Evolutionary conservation across 2,888 invertebrate species (phyloP).

Genomic region (Eilema sororculum): DNA sequence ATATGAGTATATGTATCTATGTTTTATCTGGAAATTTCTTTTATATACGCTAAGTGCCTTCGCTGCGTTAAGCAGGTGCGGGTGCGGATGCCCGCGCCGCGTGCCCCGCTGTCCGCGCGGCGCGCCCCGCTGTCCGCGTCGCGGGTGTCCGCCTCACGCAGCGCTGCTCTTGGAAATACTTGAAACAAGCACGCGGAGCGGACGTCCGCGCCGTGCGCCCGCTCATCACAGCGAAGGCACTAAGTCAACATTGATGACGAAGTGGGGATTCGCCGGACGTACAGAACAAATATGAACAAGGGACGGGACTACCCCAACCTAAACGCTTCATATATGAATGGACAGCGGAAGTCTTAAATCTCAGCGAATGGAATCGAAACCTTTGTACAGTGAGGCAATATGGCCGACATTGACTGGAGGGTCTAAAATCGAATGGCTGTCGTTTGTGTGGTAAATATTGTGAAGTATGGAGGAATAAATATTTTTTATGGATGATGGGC

Average conservation of each 20-base stretch:
- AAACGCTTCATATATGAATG: conserved; percentile 1
- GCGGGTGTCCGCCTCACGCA: no score
- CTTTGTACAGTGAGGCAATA: neutral
- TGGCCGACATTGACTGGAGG: neutral
- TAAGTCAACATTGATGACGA: conserved; percentile 2
- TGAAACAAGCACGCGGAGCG: no score
- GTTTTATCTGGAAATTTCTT: neutral
- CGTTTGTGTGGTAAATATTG: conserved; percentile 1
- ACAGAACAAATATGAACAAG: conserved; percentile 4
- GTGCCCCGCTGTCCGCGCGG: no score
- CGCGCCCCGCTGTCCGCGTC: no score
- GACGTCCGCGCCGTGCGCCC: no score
- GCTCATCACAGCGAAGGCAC: no score
- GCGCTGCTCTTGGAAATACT: no score
- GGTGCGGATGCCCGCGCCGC: no score
- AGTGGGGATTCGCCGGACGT: neutral
- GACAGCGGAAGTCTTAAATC: neutral
- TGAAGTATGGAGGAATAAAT: neutral
- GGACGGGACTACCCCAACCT: neutral
- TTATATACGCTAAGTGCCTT: neutral
- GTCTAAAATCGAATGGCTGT: neutral
- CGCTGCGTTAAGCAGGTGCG: no score
- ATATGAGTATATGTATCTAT: no score
- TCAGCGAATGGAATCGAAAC: neutral
- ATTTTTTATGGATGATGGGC: no score